A percentile compares a stretch with the other conserved stretches of the same genome.
phyloP scores from a whole-genome alignment of 1,140 invertebrate species.

The Brachionus angularis region DNA sequence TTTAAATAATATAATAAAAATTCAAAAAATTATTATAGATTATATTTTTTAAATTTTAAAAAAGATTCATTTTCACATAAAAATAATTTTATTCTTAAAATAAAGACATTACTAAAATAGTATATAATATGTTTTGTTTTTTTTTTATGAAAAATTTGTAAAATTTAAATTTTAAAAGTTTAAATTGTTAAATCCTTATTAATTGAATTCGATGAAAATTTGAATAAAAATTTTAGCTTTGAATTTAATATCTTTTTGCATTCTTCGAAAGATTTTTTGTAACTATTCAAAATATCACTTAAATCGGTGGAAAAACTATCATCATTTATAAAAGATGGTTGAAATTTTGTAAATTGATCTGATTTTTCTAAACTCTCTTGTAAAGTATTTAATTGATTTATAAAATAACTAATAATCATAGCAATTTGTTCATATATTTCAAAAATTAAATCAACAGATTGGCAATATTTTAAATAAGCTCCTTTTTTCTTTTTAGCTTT shows the following conservation, averaged over 20 bases:
- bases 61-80: too few relatives aligned
- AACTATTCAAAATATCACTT: background rate
- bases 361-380: background rate
- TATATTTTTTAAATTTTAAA: too few relatives aligned
- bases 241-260: background rate
- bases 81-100: too few relatives aligned
- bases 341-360: background rate
- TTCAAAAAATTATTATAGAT: too few relatives aligned
- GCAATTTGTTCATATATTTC: slow-evolving; percentile 1
- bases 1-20: too few relatives aligned
- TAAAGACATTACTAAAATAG: too few relatives aligned
- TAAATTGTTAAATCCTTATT: too few relatives aligned
- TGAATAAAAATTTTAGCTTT: slow-evolving; percentile 7
- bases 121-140: background rate
- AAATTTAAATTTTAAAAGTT: too few relatives aligned
- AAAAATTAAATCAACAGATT: background rate
- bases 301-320: background rate
- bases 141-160: background rate
- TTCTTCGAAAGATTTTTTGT: slow-evolving; percentile 31
- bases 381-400: background rate
- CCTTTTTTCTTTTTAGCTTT: slow-evolving; percentile 31
- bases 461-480: slow-evolving; percentile 13
- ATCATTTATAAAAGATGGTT: background rate
- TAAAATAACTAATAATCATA: background rate
- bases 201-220: slow-evolving; percentile 22